A percentile compares a stretch with the other conserved stretches of the same genome.
Conservation (phyloP, 2,797 vertebrate species). For the Champsocephalus esox region DNA sequence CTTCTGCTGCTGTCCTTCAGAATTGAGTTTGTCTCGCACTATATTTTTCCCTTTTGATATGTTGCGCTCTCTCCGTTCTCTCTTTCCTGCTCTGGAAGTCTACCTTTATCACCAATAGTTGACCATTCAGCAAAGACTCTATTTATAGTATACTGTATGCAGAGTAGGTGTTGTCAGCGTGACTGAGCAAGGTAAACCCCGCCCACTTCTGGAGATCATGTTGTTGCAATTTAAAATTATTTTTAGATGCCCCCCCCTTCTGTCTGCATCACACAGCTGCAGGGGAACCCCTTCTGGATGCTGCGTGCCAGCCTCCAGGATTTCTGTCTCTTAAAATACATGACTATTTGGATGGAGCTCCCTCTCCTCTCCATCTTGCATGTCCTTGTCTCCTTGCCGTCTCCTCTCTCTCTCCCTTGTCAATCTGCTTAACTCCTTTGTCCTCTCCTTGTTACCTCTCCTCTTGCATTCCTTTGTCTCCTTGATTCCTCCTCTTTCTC, state of each 20-base stretch:
- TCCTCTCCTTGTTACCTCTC: neutral
- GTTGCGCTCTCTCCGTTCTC: neutral
- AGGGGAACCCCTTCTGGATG: slow-evolving; percentile 10
- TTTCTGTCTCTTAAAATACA: neutral
- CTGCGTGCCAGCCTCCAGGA: slow-evolving; percentile 2
- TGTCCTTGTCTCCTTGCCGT: no score
- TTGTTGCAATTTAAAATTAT: slow-evolving; percentile 56
- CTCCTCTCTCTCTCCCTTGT: no score
- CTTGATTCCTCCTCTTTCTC: no score
- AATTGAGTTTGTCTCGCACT: neutral
- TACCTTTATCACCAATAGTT: slow-evolving; percentile 9
- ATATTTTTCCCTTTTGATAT: neutral
- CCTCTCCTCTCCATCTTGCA: neutral
- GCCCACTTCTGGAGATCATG: slow-evolving; percentile 54
- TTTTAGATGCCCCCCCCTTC: slow-evolving; percentile 54
- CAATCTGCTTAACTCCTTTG: no score
- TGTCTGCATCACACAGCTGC: slow-evolving; percentile 1
- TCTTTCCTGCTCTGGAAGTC: neutral
- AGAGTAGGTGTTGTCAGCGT: slow-evolving; percentile 55
- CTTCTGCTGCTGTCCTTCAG: neutral
- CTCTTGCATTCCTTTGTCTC: no score
- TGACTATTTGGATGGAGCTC: neutral
- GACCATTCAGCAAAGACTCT: slow-evolving; percentile 17
- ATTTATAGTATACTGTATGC: slow-evolving; percentile 53
- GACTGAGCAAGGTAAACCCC: slow-evolving; percentile 48